These are phyloP conservation scores for Microctonus brassicae DNA, from an alignment of 2,888 invertebrate species.

Conservation along the genomic window DNA sequence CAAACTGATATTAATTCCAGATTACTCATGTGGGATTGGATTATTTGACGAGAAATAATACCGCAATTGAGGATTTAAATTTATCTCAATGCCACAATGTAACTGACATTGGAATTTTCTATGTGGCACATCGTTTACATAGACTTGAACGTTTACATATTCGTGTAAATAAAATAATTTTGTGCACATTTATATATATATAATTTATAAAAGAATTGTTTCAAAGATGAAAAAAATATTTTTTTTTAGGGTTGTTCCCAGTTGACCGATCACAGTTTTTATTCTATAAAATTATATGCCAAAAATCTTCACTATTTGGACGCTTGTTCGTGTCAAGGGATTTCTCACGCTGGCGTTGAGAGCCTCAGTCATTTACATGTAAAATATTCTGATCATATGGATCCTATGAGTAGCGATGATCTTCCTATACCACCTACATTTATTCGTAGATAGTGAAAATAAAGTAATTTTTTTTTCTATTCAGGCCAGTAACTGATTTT, in stretches of 20 bases:
- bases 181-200: too few species aligned
- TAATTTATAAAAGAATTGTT: too few species aligned
- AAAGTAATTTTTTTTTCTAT: not conserved
- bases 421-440: constrained; percentile 48
- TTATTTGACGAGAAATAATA: constrained; percentile 76
- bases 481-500: too few species aligned
- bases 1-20: constrained; percentile 55
- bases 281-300: constrained; percentile 71
- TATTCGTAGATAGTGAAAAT: constrained; percentile 45
- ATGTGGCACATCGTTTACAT: constrained; percentile 69
- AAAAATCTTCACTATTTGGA: constrained; percentile 73
- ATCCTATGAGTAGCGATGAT: constrained; percentile 32
- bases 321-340: constrained; percentile 72
- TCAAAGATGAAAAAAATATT: too few species aligned
- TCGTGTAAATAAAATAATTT: constrained; percentile 72
- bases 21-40: constrained; percentile 77
- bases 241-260: constrained; percentile 75
- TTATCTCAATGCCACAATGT: constrained; percentile 79
- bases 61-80: constrained; percentile 78
- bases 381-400: constrained; percentile 48
- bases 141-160: constrained; percentile 74
- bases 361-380: constrained; percentile 49
- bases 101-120: constrained; percentile 75
- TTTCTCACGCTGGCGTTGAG: constrained; percentile 68
- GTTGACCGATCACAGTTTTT: constrained; percentile 74